These are phyloP conservation scores for Mus spretus DNA, from an alignment of 2,797 vertebrate genomes.

Conservation along the genomic window DNA sequence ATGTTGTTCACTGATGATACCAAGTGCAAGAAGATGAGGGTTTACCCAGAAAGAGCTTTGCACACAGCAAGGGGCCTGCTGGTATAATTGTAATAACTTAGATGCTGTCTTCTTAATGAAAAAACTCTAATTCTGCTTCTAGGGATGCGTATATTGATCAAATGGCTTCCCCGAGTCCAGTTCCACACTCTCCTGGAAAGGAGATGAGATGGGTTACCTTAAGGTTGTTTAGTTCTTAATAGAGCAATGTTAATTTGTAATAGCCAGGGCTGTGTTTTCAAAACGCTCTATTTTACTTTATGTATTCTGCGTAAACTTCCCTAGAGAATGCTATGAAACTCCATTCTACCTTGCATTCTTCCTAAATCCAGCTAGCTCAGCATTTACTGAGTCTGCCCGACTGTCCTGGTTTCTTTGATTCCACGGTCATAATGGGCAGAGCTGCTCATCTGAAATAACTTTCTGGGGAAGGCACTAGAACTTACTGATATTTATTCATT, in stretches of 20 bases:
- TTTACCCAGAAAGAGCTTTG: not conserved
- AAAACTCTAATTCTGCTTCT: not conserved
- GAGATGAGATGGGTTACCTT: not conserved
- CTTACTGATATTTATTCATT: not conserved
- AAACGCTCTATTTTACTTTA: slow-evolving; percentile 44
- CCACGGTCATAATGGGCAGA: not conserved
- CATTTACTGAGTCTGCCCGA: not conserved
- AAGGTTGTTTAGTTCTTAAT: not conserved
- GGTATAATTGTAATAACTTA: not conserved
- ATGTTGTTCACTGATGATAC: not conserved
- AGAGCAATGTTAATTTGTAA: not conserved
- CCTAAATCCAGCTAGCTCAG: slow-evolving; percentile 30
- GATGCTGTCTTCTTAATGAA: not conserved
- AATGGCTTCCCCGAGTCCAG: slow-evolving; percentile 40
- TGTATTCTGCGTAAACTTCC: slow-evolving; percentile 27
- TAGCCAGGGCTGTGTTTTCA: not conserved
- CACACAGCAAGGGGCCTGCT: not conserved
- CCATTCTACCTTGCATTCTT: not conserved
- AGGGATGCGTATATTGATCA: slow-evolving; percentile 49
- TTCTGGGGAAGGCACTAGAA: slow-evolving; percentile 2
- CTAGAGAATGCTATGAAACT: not conserved
- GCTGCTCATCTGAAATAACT: not conserved
- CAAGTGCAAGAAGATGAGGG: not conserved
- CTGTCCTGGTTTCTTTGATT: not conserved
- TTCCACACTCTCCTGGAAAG: slow-evolving; percentile 21